Percentiles rank a stretch among this genome's conserved stretches.
phyloP scores from a whole-genome alignment of 2,797 vertebrate species.

The Pangasius djambal region DNA sequence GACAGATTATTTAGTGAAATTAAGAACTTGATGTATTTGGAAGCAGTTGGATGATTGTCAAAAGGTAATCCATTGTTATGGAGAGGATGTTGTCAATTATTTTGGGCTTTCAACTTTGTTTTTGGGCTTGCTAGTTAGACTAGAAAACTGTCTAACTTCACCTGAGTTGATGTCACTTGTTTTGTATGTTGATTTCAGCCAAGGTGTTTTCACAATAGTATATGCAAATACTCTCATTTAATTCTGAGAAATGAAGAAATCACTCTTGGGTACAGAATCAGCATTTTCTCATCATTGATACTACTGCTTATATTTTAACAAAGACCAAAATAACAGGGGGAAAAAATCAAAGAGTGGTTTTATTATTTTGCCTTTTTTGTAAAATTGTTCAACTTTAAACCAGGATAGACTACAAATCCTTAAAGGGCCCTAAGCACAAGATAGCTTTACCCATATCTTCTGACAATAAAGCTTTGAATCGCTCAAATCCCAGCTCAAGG shows the following conservation, averaged over 20 bases:
- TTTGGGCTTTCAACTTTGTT: background rate
- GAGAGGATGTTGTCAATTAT: background rate
- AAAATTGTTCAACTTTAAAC: background rate
- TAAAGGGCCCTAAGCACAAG: background rate
- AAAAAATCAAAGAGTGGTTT: background rate
- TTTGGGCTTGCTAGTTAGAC: background rate
- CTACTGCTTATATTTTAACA: background rate
- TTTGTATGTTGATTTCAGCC: background rate
- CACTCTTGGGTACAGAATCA: background rate
- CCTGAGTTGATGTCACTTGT: background rate
- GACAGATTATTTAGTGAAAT: background rate
- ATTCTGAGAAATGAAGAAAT: background rate
- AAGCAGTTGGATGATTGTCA: background rate
- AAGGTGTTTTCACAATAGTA: background rate
- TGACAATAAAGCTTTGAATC: background rate
- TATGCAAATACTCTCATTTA: background rate
- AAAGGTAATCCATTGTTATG: background rate
- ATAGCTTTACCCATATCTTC: background rate
- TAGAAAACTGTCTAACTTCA: background rate
- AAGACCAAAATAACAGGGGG: background rate
- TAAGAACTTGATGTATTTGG: background rate
- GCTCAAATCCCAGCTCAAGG: background rate
- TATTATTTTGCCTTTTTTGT: background rate
- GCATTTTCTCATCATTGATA: background rate
- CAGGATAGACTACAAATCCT: background rate